Percentiles rank a stretch among this genome's conserved stretches.
These are phyloP conservation scores for Protonibea diacanthus DNA, from an alignment of 2,797 vertebrate genomes.

Conservation along the genomic window DNA sequence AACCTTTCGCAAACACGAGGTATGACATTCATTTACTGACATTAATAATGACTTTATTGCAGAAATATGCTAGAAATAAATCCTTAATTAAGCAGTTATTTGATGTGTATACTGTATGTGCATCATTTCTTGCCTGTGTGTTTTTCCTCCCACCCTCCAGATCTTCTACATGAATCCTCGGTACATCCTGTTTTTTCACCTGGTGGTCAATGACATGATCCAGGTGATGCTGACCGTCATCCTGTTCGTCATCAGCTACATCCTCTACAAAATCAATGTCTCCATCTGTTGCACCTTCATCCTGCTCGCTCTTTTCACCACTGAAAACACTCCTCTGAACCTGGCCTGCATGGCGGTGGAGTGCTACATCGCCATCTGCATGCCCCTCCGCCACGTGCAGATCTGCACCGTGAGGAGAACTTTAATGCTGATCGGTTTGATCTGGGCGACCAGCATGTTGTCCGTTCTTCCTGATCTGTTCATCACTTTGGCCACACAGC, in stretches of 20 bases:
- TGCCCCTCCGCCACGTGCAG: slow-evolving; percentile 77
- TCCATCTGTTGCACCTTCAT: slow-evolving; percentile 73
- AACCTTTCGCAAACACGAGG: slow-evolving; percentile 77
- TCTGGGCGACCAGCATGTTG: slow-evolving; percentile 70
- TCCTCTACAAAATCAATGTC: slow-evolving; percentile 66
- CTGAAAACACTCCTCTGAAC: slow-evolving; percentile 82
- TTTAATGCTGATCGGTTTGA: slow-evolving; percentile 62
- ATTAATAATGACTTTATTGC: background rate
- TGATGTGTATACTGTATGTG: too few relatives aligned
- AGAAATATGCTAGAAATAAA: background rate
- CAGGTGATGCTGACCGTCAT: slow-evolving; percentile 69
- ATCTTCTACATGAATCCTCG: slow-evolving; percentile 78
- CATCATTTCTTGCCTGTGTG: background rate
- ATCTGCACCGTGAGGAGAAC: slow-evolving; percentile 81
- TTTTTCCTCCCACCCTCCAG: slow-evolving; percentile 28
- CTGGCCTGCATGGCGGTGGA: slow-evolving; percentile 84
- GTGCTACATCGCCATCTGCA: slow-evolving; percentile 82
- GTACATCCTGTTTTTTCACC: slow-evolving; percentile 83
- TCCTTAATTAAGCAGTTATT: background rate
- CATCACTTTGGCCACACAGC: slow-evolving; percentile 62
- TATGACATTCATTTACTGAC: slow-evolving; percentile 1
- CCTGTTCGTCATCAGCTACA: slow-evolving; percentile 76
- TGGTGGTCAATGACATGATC: slow-evolving; percentile 84
- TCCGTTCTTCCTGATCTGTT: slow-evolving; percentile 79
- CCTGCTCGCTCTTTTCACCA: slow-evolving; percentile 65